phyloP scores from a whole-genome alignment of 1,140 invertebrate species.

The Neotoxoptera formosana region DNA sequence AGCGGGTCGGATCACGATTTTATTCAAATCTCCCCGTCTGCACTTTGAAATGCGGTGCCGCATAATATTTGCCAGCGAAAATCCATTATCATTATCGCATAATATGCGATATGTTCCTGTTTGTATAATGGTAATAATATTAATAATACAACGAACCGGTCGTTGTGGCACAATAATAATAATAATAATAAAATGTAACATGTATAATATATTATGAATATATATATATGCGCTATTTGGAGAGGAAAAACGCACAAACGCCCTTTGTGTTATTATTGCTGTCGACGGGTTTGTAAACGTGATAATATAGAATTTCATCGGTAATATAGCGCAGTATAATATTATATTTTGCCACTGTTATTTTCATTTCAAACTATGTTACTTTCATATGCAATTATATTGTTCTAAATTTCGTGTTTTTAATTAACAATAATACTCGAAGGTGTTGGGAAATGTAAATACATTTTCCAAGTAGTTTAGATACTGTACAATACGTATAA shows the following conservation, averaged over 20 bases:
- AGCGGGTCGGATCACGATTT: constrained; percentile 26
- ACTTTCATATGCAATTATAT: not conserved
- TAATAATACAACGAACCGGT: constrained; percentile 11
- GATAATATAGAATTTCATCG: not conserved
- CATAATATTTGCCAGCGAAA: not conserved
- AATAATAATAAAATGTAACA: not conserved
- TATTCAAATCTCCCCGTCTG: constrained; percentile 10
- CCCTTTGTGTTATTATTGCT: not conserved
- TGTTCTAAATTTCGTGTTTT: not conserved
- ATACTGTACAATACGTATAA: not conserved
- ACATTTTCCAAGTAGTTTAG: not conserved
- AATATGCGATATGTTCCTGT: not conserved
- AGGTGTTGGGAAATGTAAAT: not conserved
- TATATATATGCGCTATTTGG: not conserved
- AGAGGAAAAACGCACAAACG: not conserved
- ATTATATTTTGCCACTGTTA: not conserved
- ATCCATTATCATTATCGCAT: constrained; percentile 13
- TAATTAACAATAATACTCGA: not conserved
- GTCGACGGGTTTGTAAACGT: not conserved
- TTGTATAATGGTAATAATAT: constrained; percentile 1
- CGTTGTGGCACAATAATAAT: constrained; percentile 6
- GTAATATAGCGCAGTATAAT: not conserved
- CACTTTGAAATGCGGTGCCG: not conserved
- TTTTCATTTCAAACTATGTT: not conserved
- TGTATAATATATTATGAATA: not conserved